Percentiles rank a stretch among this genome's conserved stretches.
Evolutionary conservation across 2,113 vertebrate genomes (phyloP).

Genomic region (Fregata magnificens): DNA sequence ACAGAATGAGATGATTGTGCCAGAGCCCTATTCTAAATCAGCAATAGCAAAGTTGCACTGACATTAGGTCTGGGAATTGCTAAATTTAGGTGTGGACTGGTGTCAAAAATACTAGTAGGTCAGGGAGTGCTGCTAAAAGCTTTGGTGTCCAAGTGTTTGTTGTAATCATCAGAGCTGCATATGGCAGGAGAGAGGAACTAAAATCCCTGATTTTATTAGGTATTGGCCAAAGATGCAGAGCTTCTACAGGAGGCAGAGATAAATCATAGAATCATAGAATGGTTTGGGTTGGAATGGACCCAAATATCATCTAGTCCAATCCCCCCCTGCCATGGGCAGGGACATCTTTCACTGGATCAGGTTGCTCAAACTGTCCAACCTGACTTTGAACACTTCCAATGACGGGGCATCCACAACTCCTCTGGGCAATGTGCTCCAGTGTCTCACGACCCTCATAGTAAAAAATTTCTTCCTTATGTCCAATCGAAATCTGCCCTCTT

Average conservation of each 20-base stretch:
- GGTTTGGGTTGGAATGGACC: neutral
- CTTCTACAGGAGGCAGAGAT: neutral
- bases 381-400: neutral
- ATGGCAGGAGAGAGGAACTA: neutral
- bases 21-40: constrained; percentile 36
- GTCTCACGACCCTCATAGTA: neutral
- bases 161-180: neutral
- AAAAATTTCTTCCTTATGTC: neutral
- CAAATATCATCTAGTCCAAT: neutral
- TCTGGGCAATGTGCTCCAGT: neutral
- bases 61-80: constrained; percentile 25
- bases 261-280: neutral
- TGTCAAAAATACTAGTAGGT: constrained; percentile 7
- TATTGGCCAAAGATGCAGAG: neutral
- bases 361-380: neutral
- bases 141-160: neutral
- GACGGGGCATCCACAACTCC: neutral
- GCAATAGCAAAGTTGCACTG: neutral
- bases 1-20: constrained; percentile 39
- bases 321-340: neutral
- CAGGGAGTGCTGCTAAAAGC: neutral
- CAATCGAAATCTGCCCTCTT: neutral
- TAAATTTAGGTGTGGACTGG: constrained; percentile 17
- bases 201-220: neutral
- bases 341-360: neutral